A percentile compares a stretch with the other conserved stretches of the same genome.
phyloP scores from a whole-genome alignment of 2,888 invertebrate species.

The Ophonus ardosiacus region DNA sequence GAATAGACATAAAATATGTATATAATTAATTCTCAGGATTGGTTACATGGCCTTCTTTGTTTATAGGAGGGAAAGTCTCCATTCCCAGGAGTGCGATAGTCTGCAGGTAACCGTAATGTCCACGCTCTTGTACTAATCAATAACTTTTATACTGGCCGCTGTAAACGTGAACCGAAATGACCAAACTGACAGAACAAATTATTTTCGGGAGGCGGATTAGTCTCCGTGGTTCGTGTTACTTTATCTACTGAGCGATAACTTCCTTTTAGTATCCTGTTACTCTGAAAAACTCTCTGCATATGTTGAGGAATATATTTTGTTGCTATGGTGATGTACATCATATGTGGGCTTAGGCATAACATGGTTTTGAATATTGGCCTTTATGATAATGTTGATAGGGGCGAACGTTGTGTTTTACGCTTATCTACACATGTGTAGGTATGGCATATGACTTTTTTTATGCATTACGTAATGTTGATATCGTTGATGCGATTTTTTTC shows the following conservation, averaged over 20 bases:
- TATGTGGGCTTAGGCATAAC: slow-evolving; percentile 29
- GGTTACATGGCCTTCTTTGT: slow-evolving; percentile 41
- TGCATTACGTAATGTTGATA: slow-evolving; percentile 15
- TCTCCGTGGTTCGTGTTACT: slow-evolving; percentile 22
- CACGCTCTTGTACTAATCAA: slow-evolving; percentile 57
- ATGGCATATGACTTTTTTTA: slow-evolving; percentile 30
- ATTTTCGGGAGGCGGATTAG: slow-evolving; percentile 50
- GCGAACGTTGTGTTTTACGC: slow-evolving; percentile 14
- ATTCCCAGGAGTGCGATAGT: slow-evolving; percentile 14
- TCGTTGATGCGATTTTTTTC: background rate
- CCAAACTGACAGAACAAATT: slow-evolving; percentile 50
- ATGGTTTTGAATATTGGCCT: slow-evolving; percentile 12
- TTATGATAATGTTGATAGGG: slow-evolving; percentile 41
- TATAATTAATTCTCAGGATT: slow-evolving; percentile 37
- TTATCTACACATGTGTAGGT: slow-evolving; percentile 45
- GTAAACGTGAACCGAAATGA: slow-evolving; percentile 44
- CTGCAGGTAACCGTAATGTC: slow-evolving; percentile 45
- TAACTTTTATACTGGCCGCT: slow-evolving; percentile 49
- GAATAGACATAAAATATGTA: slow-evolving; percentile 44
- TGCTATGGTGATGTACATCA: slow-evolving; percentile 6
- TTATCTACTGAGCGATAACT: slow-evolving; percentile 56
- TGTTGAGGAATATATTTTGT: slow-evolving; percentile 23
- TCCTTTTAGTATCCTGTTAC: slow-evolving; percentile 50
- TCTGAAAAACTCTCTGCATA: slow-evolving; percentile 26
- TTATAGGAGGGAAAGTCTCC: slow-evolving; percentile 39